A percentile compares a stretch with the other conserved stretches of the same genome.
These are phyloP conservation scores for Drosophila hydei DNA, from an alignment of 1,140 invertebrate species.

Conservation along the genomic window DNA sequence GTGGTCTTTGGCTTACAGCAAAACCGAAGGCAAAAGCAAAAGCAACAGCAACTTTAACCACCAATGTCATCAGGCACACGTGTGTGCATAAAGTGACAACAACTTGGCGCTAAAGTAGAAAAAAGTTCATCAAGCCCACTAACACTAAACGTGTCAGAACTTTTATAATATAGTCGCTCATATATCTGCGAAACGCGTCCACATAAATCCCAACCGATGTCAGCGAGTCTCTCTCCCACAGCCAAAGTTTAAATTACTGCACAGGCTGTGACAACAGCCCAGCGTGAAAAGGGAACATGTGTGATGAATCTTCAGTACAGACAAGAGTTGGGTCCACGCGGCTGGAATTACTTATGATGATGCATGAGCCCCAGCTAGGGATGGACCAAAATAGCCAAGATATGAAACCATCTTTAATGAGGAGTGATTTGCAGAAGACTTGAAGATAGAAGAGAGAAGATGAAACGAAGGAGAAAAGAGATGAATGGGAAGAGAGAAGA, in stretches of 20 bases:
- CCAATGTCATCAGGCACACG: slow-evolving; percentile 67
- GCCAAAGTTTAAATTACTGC: slow-evolving; percentile 80
- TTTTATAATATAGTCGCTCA: slow-evolving; percentile 80
- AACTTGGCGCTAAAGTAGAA: slow-evolving; percentile 39
- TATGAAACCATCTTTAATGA: background rate
- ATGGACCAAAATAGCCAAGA: slow-evolving; percentile 14
- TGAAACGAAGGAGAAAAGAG: no score
- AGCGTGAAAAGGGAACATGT: slow-evolving; percentile 49
- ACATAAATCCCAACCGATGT: slow-evolving; percentile 58
- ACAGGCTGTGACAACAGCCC: slow-evolving; percentile 59
- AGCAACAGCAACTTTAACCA: slow-evolving; percentile 4
- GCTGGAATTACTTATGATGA: slow-evolving; percentile 49
- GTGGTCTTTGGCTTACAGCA: slow-evolving; percentile 36
- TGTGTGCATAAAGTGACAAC: slow-evolving; percentile 60
- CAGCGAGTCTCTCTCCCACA: slow-evolving; percentile 27
- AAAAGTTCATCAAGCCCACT: slow-evolving; percentile 74
- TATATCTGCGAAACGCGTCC: slow-evolving; percentile 45
- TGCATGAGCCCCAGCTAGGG: slow-evolving; percentile 30
- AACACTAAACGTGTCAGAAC: slow-evolving; percentile 74
- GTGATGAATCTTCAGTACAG: slow-evolving; percentile 49
- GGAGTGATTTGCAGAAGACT: no score
- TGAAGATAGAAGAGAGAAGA: no score
- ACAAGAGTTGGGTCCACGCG: slow-evolving; percentile 26
- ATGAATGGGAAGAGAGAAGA: no score
- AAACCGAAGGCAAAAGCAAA: no score